Evolutionary conservation across 2,797 vertebrate genomes (phyloP).

Genomic region (Malacoraja senta): DNA sequence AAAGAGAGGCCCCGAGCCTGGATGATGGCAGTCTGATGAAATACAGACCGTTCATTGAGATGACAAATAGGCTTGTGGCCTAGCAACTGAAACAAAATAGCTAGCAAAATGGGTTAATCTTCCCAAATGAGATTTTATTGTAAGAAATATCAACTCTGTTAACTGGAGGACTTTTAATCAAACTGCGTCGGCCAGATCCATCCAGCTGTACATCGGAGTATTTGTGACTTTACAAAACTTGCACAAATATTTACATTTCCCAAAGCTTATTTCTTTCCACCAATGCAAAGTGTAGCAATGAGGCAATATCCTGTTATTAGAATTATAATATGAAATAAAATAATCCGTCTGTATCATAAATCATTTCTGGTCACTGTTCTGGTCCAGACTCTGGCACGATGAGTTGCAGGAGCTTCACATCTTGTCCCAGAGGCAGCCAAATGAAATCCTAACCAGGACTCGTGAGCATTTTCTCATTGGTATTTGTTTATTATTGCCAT

Average conservation of each 20-base stretch:
- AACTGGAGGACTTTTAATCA: not conserved
- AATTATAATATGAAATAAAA: not conserved
- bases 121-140: not conserved
- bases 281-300: not conserved
- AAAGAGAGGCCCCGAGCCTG: not conserved
- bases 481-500: no score
- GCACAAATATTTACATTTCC: slow-evolving; percentile 17
- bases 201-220: not conserved
- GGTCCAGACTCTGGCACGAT: not conserved
- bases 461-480: no score
- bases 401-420: not conserved
- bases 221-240: not conserved
- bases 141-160: not conserved
- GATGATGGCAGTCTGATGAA: not conserved
- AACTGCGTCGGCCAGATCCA: not conserved
- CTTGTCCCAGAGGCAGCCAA: not conserved
- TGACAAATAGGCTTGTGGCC: not conserved
- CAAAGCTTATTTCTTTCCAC: not conserved
- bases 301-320: not conserved
- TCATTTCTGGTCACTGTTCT: not conserved
- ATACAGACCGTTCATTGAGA: not conserved
- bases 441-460: not conserved
- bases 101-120: not conserved
- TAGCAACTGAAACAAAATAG: not conserved
- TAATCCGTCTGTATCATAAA: not conserved